Conservation (phyloP, 2,888 invertebrate genomes). For the Drosophila anomelani region DNA sequence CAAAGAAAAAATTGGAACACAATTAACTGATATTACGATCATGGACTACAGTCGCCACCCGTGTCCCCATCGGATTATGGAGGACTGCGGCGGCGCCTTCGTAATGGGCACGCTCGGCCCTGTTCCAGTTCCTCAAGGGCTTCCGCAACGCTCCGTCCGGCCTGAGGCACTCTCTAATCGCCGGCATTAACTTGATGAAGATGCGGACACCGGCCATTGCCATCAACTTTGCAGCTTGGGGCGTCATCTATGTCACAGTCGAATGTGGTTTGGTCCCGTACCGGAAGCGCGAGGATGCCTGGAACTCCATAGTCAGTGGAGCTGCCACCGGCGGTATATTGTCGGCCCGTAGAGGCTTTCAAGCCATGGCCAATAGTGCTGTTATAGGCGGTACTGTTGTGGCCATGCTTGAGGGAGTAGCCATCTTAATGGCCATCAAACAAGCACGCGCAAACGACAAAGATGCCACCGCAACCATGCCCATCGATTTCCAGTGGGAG, state of each 20-base stretch:
- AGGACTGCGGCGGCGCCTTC: conserved; percentile 71
- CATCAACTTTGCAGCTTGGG: conserved; percentile 71
- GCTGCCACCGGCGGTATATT: conserved; percentile 66
- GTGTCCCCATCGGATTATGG: conserved; percentile 68
- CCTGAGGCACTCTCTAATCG: conserved; percentile 55
- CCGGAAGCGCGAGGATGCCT: conserved; percentile 61
- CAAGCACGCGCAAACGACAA: no score
- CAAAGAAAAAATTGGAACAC: neutral
- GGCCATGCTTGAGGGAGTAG: conserved; percentile 52
- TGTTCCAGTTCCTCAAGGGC: conserved; percentile 64
- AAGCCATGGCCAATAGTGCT: conserved; percentile 65
- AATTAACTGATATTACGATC: neutral
- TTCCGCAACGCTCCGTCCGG: conserved; percentile 67
- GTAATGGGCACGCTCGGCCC: conserved; percentile 45
- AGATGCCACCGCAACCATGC: no score
- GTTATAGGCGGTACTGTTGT: no score
- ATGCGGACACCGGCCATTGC: conserved; percentile 64
- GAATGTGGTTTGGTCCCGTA: conserved; percentile 61
- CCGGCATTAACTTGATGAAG: conserved; percentile 63
- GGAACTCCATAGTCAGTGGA: conserved; percentile 68
- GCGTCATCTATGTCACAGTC: conserved; percentile 64
- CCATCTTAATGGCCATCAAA: no score
- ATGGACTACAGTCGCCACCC: conserved; percentile 74
- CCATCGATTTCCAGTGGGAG: conserved; percentile 53
- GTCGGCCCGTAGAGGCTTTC: conserved; percentile 64